Conservation (phyloP, 2,797 vertebrate genomes). For the Stomatorhinus walkeri region DNA sequence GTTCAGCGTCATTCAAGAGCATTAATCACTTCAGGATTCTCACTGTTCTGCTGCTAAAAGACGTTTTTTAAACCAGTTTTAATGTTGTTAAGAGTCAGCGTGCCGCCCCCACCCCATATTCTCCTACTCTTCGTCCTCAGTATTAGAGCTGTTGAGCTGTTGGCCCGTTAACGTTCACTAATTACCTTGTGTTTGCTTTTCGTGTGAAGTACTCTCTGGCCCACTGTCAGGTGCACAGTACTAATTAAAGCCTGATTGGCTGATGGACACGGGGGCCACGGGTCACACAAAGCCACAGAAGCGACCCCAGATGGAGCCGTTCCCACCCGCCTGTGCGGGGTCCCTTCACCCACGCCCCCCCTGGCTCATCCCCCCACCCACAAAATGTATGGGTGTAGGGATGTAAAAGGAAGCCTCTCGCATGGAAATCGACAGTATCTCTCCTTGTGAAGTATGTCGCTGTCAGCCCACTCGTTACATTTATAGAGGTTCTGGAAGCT, state of each 20-base stretch:
- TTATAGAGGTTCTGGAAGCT: neutral
- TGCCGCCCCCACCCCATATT: neutral
- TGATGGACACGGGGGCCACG: neutral
- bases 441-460: neutral
- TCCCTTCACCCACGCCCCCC: neutral
- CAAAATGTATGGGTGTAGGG: neutral
- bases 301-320: slow-evolving; percentile 33
- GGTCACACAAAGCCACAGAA: neutral
- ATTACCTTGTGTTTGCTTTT: neutral
- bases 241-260: slow-evolving; percentile 3
- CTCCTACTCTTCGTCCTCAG: neutral
- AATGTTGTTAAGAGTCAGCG: neutral
- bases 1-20: neutral
- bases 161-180: neutral
- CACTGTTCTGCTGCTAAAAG: neutral
- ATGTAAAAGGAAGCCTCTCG: neutral
- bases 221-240: neutral
- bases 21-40: neutral
- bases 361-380: neutral
- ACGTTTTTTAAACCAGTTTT: neutral
- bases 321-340: slow-evolving; percentile 27
- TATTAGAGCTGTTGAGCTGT: neutral
- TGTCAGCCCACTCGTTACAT: neutral
- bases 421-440: neutral
- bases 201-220: neutral